Evolutionary conservation across 2,888 invertebrate species (phyloP), one percentile per base, ranked within the genome.

Genomic region (Caenorhabditis sp.): DNA sequence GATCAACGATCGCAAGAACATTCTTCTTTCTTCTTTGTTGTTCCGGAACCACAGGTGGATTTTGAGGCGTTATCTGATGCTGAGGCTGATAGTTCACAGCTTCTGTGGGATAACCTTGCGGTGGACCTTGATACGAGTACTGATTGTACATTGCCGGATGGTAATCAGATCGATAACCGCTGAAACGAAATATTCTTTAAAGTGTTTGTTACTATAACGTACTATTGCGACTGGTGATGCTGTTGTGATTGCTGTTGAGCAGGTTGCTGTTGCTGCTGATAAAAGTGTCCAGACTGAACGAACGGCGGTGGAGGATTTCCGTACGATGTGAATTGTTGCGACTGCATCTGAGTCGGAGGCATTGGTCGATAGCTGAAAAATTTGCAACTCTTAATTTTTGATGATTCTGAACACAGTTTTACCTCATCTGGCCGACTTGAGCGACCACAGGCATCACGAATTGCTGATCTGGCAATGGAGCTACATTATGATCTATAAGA

Each of bases 1-100:
- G 80, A 66, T 81, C 76, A 4, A 65, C 61, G 26, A 81, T 78
- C 11, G 30, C 9, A 11, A 81, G 50, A 13, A 63, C 26, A 22
- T 53, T 71, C 35, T 62, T 30, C 46, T 78, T 45, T 22, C 71
- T 37, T 46, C 22, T 27, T 20, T 45, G 59, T 5, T 41, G 45
- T 48, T 52, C 56, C n/a, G 26, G 66, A 0, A 17, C 48, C n/a
- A 46, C 62, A 24, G n/a, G 43, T 15, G 62, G 48, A 15, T 39
- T 39, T 24, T 59, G 61, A 1, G 50, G 43, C n/a, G 58, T 32
- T 50, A 41, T 9, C 22, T 27, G 24, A n/a, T 35, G 17, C 26
- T 58, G 52, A 20, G 20, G 37, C 7, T 26, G 30, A 24, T 20
- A 53, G 17, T n/a, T 50, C 17, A 58, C 43, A 20, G 43, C 41